Evolutionary conservation across 2,797 vertebrate genomes (phyloP), one percentile per base, ranked within the genome.

Genomic region (Propithecus deckenii): DNA sequence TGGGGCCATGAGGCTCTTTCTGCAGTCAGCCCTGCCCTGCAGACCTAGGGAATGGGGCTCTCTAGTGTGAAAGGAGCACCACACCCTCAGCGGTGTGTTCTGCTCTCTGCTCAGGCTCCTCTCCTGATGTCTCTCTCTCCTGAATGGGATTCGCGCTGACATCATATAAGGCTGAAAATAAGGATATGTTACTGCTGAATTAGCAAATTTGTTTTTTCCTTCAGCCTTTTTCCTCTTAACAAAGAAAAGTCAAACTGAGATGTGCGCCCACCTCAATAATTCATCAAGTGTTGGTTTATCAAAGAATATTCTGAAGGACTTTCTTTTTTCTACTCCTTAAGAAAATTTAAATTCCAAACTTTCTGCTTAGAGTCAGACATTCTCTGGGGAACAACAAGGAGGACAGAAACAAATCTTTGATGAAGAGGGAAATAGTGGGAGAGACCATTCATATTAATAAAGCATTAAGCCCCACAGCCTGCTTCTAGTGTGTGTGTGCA

Each of bases 391-490:
- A 84, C 79, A 75, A 65, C 57, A 38, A 61, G 32, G 95, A 97
- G 91, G 89, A 97, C 85, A 95, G 89, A 46, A 86, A 76, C 43
- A 88, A 15, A 65, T 38, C 32, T 50, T 50, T 35, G 23, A 43
- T 84, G 52, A 67, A 43, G 59, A 91, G 48, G 89, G 91, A 13
- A 65, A 13, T 25, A 83, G 7, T 23, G 91, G 86, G 89, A 92
- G 35, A 95, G 69, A 93, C 88, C n/a, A 4, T 93, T 96, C 67
- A n/a, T 7, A 10, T 92, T 89, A 98, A 97, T 97, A 98, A 98
- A 98, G 50, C 86, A 48, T 94, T 96, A 91, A 97, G 94, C 57
- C 88, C 55, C 38, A 61, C 46, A 76, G 2, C 52, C 57, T 87
- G 38, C 46, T 86, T 15, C 55, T 93, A 12, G 9, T 50, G 18